phyloP scores from a whole-genome alignment of 2,113 vertebrate genomes.

The Ascaphus truei region DNA sequence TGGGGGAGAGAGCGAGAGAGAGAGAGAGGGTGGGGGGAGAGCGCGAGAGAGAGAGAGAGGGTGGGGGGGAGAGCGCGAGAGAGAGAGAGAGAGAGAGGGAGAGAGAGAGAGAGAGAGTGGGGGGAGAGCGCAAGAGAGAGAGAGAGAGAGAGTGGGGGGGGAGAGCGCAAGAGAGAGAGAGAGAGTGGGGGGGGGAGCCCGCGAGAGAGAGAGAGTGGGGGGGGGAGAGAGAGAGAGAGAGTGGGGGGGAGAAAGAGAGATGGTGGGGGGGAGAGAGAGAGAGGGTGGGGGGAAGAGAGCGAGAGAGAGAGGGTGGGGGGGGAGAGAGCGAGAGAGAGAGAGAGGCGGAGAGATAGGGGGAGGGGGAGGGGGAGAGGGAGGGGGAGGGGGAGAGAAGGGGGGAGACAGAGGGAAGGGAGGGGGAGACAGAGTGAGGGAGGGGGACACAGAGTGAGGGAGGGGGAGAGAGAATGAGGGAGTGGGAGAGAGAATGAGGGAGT shows the following conservation, averaged over 20 bases:
- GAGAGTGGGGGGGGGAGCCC: conserved; percentile 14
- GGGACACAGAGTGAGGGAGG: conserved; percentile 52
- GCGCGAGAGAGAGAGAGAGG: too few species aligned
- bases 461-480: conserved; percentile 62
- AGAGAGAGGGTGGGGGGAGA: too few species aligned
- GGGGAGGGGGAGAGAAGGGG: not conserved
- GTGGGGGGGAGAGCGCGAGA: too few species aligned
- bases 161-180: not conserved
- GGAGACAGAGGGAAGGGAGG: conserved; percentile 34
- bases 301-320: too few species aligned
- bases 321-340: too few species aligned
- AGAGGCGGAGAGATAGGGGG: too few species aligned
- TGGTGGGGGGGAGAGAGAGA: too few species aligned
- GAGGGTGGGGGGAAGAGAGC: too few species aligned
- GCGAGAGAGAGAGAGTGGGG: conserved; percentile 52
- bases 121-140: too few species aligned
- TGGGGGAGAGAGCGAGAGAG: too few species aligned
- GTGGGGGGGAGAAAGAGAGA: not conserved
- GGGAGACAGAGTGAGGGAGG: conserved; percentile 56
- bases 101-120: too few species aligned
- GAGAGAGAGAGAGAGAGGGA: too few species aligned
- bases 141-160: conserved; percentile 66
- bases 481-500: not conserved
- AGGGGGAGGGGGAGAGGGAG: conserved; percentile 69
- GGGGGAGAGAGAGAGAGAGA: not conserved